Conservation (phyloP, 2,113 vertebrate species). For the Chionomys nivalis region DNA sequence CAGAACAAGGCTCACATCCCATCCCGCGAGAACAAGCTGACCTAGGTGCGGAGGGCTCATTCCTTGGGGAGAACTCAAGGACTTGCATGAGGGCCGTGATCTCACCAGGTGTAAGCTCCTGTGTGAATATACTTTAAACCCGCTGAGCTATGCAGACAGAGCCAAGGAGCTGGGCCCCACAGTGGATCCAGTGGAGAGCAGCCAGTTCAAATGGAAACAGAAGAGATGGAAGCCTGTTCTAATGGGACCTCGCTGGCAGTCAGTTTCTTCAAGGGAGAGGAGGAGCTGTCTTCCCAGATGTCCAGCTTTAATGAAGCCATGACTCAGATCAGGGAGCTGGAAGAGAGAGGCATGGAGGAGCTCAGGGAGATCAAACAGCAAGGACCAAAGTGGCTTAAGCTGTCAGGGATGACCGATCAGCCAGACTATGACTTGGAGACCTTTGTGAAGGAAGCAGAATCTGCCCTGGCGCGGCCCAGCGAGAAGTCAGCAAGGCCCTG, state of each 20-base stretch:
- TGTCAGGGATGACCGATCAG: slow-evolving; percentile 84
- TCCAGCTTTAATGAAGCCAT: slow-evolving; percentile 85
- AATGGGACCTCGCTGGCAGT: slow-evolving; percentile 37
- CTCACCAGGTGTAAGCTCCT: slow-evolving; percentile 94
- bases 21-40: slow-evolving; percentile 97
- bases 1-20: slow-evolving; percentile 97
- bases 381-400: slow-evolving; percentile 79
- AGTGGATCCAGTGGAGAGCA: slow-evolving; percentile 78
- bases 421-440: slow-evolving; percentile 87
- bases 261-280: slow-evolving; percentile 82
- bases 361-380: slow-evolving; percentile 86
- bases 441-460: slow-evolving; percentile 84
- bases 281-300: slow-evolving; percentile 85
- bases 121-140: slow-evolving; percentile 98
- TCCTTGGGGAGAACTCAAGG: slow-evolving; percentile 95
- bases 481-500: slow-evolving; percentile 84
- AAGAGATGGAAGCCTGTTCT: slow-evolving; percentile 71
- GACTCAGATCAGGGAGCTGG: slow-evolving; percentile 84
- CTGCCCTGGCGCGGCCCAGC: slow-evolving; percentile 74
- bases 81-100: slow-evolving; percentile 99
- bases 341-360: slow-evolving; percentile 86
- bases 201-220: slow-evolving; percentile 85
- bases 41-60: slow-evolving; percentile 97
- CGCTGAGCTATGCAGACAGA: slow-evolving; percentile 96
- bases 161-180: slow-evolving; percentile 88